phyloP scores from a whole-genome alignment of 2,113 vertebrate species.

The Rhineura floridana region DNA sequence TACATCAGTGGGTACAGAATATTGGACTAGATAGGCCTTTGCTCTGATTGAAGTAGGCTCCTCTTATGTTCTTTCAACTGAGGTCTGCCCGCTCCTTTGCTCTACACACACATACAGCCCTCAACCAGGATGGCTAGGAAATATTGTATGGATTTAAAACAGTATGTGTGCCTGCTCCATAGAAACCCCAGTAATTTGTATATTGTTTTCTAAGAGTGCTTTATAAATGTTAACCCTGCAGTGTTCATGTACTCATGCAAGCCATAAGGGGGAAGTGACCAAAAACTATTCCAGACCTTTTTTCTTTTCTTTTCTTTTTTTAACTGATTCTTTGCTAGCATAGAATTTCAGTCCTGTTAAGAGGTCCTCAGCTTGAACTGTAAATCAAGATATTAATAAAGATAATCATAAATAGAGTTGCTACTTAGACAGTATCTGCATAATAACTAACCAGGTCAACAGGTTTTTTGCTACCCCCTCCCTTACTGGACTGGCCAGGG shows the following conservation, averaged over 20 bases:
- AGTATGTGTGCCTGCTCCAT: too few relatives aligned
- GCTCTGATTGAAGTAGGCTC: too few relatives aligned
- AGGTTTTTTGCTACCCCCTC: neutral
- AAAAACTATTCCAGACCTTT: neutral
- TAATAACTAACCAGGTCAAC: slow-evolving; percentile 15
- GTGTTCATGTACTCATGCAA: neutral
- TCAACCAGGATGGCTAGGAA: too few relatives aligned
- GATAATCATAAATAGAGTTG: neutral
- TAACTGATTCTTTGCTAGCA: neutral
- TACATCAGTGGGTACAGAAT: too few relatives aligned
- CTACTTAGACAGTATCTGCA: neutral
- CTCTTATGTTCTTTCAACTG: too few relatives aligned
- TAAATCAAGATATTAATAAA: neutral
- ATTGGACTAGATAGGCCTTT: too few relatives aligned
- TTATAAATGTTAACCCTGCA: neutral
- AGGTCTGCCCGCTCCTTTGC: too few relatives aligned
- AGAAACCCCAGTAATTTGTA: neutral
- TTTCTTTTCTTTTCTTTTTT: too few relatives aligned
- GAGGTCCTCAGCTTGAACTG: neutral
- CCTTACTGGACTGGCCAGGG: neutral
- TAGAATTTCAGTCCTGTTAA: neutral
- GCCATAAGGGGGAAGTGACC: neutral
- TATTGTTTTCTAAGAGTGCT: neutral
- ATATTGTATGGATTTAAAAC: too few relatives aligned
- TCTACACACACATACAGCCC: too few relatives aligned